Evolutionary conservation across 1,140 invertebrate species (phyloP).

Genomic region (Drosophila pandora): DNA sequence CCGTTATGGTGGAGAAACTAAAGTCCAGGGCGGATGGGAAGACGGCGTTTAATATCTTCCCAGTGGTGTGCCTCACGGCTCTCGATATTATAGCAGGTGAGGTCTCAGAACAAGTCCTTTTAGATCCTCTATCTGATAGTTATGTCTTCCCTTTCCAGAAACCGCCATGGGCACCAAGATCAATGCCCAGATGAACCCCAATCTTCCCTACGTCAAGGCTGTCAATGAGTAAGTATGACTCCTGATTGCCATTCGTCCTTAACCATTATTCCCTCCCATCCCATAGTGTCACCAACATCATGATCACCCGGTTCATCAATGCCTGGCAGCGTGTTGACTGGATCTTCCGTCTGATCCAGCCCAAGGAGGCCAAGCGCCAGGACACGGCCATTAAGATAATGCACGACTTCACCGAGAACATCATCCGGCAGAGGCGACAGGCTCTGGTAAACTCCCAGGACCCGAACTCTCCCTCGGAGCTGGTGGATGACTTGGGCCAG

Average conservation of each 20-base stretch:
- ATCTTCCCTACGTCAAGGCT: constrained; percentile 89
- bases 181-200: constrained; percentile 88
- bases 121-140: background rate
- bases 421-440: constrained; percentile 84
- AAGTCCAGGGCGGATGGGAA: constrained; percentile 81
- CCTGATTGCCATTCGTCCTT: background rate
- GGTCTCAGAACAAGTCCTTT: background rate
- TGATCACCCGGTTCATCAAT: constrained; percentile 54
- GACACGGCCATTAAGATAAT: constrained; percentile 86
- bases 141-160: constrained; percentile 84
- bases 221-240: constrained; percentile 86
- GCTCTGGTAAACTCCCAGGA: constrained; percentile 42
- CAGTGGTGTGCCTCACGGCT: constrained; percentile 56
- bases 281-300: constrained; percentile 61
- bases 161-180: constrained; percentile 92
- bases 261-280: background rate
- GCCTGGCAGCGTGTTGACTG: constrained; percentile 62
- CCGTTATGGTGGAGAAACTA: constrained; percentile 86
- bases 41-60: constrained; percentile 59
- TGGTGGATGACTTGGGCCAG: constrained; percentile 78
- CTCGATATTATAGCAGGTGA: constrained; percentile 71
- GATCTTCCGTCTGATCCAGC: constrained; percentile 55
- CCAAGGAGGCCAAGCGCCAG: constrained; percentile 84
- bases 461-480: background rate
- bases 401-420: constrained; percentile 88